Percentiles rank a stretch among this genome's conserved stretches.
Conservation (phyloP, 37 sponge, comb jelly and placozoan species). For the Spongia lamella region DNA sequence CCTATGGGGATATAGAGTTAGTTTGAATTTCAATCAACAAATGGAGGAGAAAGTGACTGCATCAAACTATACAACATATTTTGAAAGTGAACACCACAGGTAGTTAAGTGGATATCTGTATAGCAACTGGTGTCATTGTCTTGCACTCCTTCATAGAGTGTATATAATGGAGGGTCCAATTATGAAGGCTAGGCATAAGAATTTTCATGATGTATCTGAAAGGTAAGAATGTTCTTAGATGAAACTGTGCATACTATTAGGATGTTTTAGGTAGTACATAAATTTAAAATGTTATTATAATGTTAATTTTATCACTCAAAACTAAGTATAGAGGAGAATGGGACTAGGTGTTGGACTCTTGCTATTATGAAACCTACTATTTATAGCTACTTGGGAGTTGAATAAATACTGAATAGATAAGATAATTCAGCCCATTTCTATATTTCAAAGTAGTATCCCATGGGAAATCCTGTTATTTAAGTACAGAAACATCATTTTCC, state of each 20-base stretch:
- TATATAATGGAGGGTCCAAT: constrained; percentile 55
- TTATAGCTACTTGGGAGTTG: no score
- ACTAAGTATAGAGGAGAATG: no score
- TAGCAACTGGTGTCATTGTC: not conserved
- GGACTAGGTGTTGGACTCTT: no score
- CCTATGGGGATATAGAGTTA: no score
- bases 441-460: no score
- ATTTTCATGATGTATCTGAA: constrained; percentile 60
- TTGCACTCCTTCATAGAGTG: constrained; percentile 4
- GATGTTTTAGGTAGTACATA: not conserved
- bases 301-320: no score
- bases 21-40: no score
- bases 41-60: no score
- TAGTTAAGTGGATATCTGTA: not conserved
- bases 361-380: no score
- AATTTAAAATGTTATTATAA: no score
- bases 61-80: constrained; percentile 34
- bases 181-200: constrained; percentile 33
- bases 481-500: constrained; percentile 67
- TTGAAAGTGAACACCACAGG: constrained; percentile 67
- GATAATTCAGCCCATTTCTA: no score
- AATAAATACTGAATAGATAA: no score
- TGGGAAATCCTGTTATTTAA: constrained; percentile 53
- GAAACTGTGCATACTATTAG: not conserved
- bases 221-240: constrained; percentile 26